A percentile compares a stretch with the other conserved stretches of the same genome.
phyloP scores from a whole-genome alignment of 2,888 invertebrate species.

The Cosmia trapezina region DNA sequence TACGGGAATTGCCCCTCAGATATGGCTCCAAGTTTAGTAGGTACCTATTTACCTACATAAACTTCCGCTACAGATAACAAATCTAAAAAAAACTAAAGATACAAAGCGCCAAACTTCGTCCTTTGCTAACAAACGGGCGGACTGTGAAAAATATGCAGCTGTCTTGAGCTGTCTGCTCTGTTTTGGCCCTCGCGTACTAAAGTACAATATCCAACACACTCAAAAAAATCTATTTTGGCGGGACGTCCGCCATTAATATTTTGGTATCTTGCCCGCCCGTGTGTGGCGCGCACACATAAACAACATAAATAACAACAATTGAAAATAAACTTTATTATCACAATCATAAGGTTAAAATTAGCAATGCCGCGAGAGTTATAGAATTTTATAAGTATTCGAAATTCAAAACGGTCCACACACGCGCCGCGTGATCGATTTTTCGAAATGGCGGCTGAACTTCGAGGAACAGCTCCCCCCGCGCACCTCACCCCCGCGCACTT shows the following conservation, averaged over 20 bases:
- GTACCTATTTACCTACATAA: neutral
- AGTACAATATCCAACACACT: constrained; percentile 58
- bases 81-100: constrained; percentile 10
- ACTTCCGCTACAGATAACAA: constrained; percentile 37
- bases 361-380: constrained; percentile 55
- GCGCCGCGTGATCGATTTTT: constrained; percentile 87
- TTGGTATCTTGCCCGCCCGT: constrained; percentile 73
- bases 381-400: constrained; percentile 76
- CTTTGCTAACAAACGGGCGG: constrained; percentile 32
- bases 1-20: too few relatives aligned
- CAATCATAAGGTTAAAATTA: constrained; percentile 53
- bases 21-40: constrained; percentile 25
- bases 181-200: constrained; percentile 45
- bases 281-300: constrained; percentile 66
- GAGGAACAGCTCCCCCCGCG: constrained; percentile 65
- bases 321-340: constrained; percentile 45
- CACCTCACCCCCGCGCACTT: constrained; percentile 65
- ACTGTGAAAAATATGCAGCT: constrained; percentile 49
- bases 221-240: constrained; percentile 80
- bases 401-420: constrained; percentile 86
- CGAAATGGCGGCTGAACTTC: constrained; percentile 75
- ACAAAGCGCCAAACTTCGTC: constrained; percentile 30
- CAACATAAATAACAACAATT: constrained; percentile 27
- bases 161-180: too few relatives aligned
- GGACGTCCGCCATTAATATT: constrained; percentile 78